Evolutionary conservation across 2,888 invertebrate species (phyloP).

Genomic region (Galeopsomyia nigrocyanea): DNA sequence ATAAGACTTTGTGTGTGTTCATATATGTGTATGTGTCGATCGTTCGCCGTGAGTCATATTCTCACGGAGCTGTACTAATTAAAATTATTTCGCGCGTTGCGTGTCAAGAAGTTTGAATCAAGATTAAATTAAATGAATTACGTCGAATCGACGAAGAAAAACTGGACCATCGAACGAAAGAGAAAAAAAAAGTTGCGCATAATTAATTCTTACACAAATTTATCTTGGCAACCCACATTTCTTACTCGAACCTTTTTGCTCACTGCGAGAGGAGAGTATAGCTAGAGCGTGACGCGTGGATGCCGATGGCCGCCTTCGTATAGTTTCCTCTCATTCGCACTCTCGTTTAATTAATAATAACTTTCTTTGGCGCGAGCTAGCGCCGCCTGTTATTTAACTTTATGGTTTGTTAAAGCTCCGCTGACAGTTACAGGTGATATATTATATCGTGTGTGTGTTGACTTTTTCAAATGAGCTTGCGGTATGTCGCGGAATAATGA

Average conservation of each 20-base stretch:
- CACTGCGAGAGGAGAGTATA: slow-evolving; percentile 2
- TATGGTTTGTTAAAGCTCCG: slow-evolving; percentile 36
- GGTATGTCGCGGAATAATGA: no score
- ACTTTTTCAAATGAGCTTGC: no score
- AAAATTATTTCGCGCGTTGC: slow-evolving; percentile 7
- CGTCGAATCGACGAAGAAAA: not conserved
- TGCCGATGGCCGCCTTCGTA: slow-evolving; percentile 44
- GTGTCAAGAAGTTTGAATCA: slow-evolving; percentile 1
- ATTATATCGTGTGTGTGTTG: not conserved
- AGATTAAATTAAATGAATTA: not conserved
- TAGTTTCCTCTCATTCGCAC: slow-evolving; percentile 47
- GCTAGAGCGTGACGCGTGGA: slow-evolving; percentile 50
- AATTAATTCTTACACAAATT: slow-evolving; percentile 38
- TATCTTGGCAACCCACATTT: slow-evolving; percentile 34
- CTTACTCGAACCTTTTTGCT: slow-evolving; percentile 20
- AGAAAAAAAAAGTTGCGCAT: not conserved
- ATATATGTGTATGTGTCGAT: not conserved
- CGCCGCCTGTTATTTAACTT: slow-evolving; percentile 15
- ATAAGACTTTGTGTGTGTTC: slow-evolving; percentile 18
- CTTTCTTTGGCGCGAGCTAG: slow-evolving; percentile 23
- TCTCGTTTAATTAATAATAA: slow-evolving; percentile 49
- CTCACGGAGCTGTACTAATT: slow-evolving; percentile 28
- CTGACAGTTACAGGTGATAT: slow-evolving; percentile 35
- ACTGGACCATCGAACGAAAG: not conserved
- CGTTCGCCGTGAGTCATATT: not conserved